These are phyloP conservation scores for Sitobion miscanthi DNA, from an alignment of 1,140 invertebrate species.

Conservation along the genomic window DNA sequence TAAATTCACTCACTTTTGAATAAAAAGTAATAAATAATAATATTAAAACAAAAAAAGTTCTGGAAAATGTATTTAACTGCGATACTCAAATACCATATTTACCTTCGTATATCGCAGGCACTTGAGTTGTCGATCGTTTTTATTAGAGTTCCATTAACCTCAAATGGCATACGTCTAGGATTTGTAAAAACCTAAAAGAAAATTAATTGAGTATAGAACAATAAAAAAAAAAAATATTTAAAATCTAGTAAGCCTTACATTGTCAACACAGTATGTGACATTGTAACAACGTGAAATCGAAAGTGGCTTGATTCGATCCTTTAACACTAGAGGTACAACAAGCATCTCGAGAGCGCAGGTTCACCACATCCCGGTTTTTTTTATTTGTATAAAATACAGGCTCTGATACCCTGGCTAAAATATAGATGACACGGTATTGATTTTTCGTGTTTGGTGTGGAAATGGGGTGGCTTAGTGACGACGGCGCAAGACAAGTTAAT, in stretches of 20 bases:
- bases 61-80: too few relatives aligned
- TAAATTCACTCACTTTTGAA: not conserved
- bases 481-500: not conserved
- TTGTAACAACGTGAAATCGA: not conserved
- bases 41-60: too few relatives aligned
- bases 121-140: not conserved
- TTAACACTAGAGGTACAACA: not conserved
- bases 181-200: too few relatives aligned
- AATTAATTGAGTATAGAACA: too few relatives aligned
- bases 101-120: not conserved
- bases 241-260: not conserved
- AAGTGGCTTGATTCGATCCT: not conserved
- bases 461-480: not conserved
- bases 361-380: not conserved
- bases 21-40: too few relatives aligned
- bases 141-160: not conserved
- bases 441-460: not conserved
- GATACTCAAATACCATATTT: not conserved
- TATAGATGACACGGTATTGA: not conserved
- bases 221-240: not conserved
- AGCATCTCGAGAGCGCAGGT: not conserved
- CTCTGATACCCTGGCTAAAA: not conserved
- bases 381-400: not conserved
- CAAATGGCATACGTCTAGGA: too few relatives aligned
- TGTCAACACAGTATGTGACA: not conserved